A percentile compares a stretch with the other conserved stretches of the same genome.
phyloP scores from a whole-genome alignment of 2,797 vertebrate genomes.

The Scyliorhinus canicula region DNA sequence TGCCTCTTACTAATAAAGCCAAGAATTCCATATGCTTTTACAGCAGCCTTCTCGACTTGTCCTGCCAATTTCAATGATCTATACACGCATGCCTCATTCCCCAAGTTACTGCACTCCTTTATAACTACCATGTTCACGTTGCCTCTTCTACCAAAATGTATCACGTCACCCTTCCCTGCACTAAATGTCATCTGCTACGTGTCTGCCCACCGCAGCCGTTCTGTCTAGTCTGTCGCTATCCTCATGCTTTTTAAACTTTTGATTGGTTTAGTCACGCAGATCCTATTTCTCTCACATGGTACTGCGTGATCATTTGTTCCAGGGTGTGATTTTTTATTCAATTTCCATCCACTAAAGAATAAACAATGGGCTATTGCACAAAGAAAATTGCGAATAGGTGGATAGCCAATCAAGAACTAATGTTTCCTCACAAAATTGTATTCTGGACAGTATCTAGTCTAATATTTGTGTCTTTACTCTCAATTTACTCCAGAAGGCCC shows the following conservation, averaged over 20 bases:
- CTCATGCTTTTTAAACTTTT: neutral
- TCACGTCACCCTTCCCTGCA: neutral
- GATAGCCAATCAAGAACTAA: neutral
- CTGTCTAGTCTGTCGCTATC: neutral
- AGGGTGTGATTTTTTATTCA: neutral
- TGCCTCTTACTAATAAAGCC: no score
- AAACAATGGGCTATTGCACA: neutral
- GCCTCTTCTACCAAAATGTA: neutral
- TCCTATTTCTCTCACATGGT: neutral
- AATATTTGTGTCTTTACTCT: neutral
- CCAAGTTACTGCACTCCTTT: neutral
- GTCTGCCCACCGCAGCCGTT: no score
- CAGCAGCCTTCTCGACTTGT: no score
- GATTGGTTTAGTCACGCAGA: neutral
- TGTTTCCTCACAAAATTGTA: neutral
- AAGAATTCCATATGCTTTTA: no score
- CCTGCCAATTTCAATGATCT: no score
- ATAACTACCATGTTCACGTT: neutral
- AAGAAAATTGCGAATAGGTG: neutral
- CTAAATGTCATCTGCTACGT: neutral
- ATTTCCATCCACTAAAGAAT: neutral
- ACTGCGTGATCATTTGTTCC: neutral
- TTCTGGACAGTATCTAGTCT: neutral
- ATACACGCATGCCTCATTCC: no score
- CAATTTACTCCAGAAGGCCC: neutral